phyloP scores from a whole-genome alignment of 2,888 invertebrate species.

The Coelinius sp. region DNA sequence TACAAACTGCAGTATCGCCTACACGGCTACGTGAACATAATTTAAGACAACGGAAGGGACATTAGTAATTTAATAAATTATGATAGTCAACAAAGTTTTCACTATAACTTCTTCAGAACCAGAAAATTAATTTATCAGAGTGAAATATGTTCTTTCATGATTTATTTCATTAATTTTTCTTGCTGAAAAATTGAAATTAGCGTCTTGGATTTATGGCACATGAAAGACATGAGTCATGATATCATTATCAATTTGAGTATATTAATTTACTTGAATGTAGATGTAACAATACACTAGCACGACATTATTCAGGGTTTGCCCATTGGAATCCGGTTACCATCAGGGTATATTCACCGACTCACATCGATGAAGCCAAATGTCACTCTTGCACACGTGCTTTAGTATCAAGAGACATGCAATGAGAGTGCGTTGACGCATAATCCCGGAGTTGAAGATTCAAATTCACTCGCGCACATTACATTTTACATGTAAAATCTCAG shows the following conservation, averaged over 20 bases:
- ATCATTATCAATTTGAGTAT: no score
- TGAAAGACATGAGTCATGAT: no score
- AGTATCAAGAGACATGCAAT: slow-evolving; percentile 47
- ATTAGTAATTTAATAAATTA: slow-evolving; percentile 12
- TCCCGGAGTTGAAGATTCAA: slow-evolving; percentile 33
- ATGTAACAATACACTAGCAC: no score
- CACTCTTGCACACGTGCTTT: slow-evolving; percentile 25
- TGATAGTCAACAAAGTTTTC: background rate
- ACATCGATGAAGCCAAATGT: background rate
- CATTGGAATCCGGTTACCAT: no score
- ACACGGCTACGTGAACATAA: background rate
- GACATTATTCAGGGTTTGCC: no score
- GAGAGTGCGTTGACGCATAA: slow-evolving; percentile 54
- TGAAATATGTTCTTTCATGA: background rate
- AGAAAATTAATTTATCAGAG: background rate
- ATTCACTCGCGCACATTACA: slow-evolving; percentile 47
- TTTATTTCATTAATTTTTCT: background rate
- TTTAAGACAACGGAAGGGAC: slow-evolving; percentile 7
- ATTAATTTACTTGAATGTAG: no score
- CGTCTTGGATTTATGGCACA: no score
- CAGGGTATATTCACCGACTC: no score
- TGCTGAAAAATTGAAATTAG: no score
- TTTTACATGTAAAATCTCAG: background rate
- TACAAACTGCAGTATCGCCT: slow-evolving; percentile 40
- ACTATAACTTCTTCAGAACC: background rate